Base-by-base conservation (phyloP, 2,888 invertebrate genomes). In the Noctua janthina region DNA sequence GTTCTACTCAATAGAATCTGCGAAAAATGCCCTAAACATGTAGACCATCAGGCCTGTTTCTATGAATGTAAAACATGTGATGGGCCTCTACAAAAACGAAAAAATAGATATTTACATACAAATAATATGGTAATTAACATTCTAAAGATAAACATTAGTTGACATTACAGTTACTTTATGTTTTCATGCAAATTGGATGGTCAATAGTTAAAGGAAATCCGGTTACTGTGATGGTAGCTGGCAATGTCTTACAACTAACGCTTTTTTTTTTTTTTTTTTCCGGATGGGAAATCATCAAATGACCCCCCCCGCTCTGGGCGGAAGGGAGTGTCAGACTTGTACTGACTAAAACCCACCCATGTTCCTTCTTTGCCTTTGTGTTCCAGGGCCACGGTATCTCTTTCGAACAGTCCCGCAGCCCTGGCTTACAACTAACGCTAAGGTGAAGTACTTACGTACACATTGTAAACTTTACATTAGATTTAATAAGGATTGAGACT, bases 171-270 rank as follows among this genome's bases (percentile, higher is more conserved):
- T 76, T 75, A 85, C 23, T 77, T 79, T 79, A 69, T 64, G 72
- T 82, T 79, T 80, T 79, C 67, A 85, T 86, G 79, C 73, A 75
- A 86, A 86, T 86, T 75, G 70, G 69, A 64, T 86, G 68, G 79
- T 74, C 73, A 77, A 71, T 79, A 76, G 62, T 75, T 75, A 79
- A 76, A 64, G 75, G 59, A 83, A 86, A 86, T 83, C 79, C 77
- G 83, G 86, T 86, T 83, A 83, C 20, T 46, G 68, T 15, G 54
- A 56, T 70, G 67, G 39, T 66, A 73, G 56, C 74, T 35, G n/a
- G 73, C 62, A 75, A 51, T 77, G 77, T 56, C 77, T 78, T 81
- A 74, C 69, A 54, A 68, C 67, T 54, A 54, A 66, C 39, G 29
- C 73, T 77, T 29, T 29, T 29, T 29, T 29, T 29, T 29, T 29